These are phyloP conservation scores for Hypotaenidia philippensis DNA, from an alignment of 2,797 vertebrate genomes.

Conservation along the genomic window DNA sequence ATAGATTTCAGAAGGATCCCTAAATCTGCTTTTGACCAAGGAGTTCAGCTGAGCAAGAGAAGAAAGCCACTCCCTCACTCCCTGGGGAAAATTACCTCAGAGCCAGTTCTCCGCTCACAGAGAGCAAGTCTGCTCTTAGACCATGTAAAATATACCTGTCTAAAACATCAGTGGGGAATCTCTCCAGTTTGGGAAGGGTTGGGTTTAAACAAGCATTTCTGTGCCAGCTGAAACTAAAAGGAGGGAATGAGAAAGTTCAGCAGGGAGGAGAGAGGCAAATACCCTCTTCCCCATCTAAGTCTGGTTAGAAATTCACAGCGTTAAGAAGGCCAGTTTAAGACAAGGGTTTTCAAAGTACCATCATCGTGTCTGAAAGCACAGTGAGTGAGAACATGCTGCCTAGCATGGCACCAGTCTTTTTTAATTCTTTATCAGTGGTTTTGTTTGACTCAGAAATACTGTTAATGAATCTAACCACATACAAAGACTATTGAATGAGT, in stretches of 20 bases:
- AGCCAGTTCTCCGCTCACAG: background rate
- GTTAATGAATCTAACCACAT: slow-evolving; percentile 2
- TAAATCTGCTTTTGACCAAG: background rate
- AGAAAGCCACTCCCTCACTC: background rate
- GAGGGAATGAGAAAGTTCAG: background rate
- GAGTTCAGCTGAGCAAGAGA: background rate
- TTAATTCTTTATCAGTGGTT: background rate
- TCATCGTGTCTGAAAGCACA: background rate
- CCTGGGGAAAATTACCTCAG: background rate
- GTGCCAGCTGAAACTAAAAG: background rate
- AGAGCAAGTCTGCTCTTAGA: background rate
- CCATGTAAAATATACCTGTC: background rate
- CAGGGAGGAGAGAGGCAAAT: background rate
- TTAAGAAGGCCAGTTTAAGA: background rate
- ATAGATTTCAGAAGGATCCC: background rate
- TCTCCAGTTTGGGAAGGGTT: background rate
- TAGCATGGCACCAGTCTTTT: background rate
- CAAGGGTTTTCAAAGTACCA: background rate
- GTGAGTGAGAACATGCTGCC: background rate
- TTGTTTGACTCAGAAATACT: background rate
- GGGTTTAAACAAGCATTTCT: background rate
- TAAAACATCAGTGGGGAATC: background rate
- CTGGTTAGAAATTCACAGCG: background rate
- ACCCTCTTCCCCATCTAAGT: background rate
- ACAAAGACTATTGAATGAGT: background rate